These are phyloP conservation scores for Uloborus plumipes DNA, from an alignment of 2,888 invertebrate species.

Conservation along the genomic window DNA sequence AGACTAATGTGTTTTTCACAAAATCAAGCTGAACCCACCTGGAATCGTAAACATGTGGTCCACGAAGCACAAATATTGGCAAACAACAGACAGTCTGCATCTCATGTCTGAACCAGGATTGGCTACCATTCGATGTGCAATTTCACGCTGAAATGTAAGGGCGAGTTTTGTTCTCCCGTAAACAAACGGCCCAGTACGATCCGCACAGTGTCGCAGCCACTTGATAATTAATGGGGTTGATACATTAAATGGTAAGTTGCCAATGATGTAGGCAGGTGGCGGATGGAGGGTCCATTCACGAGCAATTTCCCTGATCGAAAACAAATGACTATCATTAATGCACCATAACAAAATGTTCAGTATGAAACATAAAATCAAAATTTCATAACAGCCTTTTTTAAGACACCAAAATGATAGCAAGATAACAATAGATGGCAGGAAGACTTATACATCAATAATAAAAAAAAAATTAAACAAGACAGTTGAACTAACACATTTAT, in stretches of 20 bases:
- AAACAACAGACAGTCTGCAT: constrained; percentile 93
- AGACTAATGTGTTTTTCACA: background rate
- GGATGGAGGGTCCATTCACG: constrained; percentile 66
- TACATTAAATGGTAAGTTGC: constrained; percentile 96
- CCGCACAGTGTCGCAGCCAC: constrained; percentile 78
- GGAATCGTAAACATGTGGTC: constrained; percentile 88
- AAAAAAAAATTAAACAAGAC: too few relatives aligned
- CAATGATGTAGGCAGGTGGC: constrained; percentile 84
- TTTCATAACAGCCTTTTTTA: background rate
- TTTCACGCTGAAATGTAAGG: constrained; percentile 97
- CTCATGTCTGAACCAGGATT: constrained; percentile 79
- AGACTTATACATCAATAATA: too few relatives aligned
- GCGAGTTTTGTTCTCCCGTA: constrained; percentile 89
- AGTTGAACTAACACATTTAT: too few relatives aligned
- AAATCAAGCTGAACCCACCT: constrained; percentile 73
- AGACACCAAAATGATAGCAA: background rate
- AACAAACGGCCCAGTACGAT: constrained; percentile 78
- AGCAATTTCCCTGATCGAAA: constrained; percentile 43
- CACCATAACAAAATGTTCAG: background rate
- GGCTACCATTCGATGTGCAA: constrained; percentile 92
- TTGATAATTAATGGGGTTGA: constrained; percentile 92
- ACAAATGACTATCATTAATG: background rate
- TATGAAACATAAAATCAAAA: background rate
- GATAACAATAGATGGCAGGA: too few relatives aligned
- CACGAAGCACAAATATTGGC: constrained; percentile 91